These are phyloP conservation scores for Sigmodon hispidus DNA, from an alignment of 2,113 vertebrate genomes.

Conservation along the genomic window DNA sequence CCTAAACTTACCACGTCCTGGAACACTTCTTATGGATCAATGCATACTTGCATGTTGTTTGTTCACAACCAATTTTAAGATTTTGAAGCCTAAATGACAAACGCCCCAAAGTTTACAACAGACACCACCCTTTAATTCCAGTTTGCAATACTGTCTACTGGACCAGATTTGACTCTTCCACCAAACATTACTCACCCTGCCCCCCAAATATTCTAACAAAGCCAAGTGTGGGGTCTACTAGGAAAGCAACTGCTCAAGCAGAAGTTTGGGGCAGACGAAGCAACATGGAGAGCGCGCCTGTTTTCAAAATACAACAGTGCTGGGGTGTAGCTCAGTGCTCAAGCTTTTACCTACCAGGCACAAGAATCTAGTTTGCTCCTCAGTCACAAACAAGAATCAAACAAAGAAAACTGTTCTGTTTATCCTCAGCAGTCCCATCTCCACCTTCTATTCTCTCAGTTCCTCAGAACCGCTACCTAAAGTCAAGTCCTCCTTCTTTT, in stretches of 20 bases:
- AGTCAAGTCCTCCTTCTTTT: not conserved
- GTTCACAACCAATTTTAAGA: not conserved
- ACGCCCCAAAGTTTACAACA: not conserved
- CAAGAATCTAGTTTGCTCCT: not conserved
- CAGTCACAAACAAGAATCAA: not conserved
- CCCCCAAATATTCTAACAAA: not conserved
- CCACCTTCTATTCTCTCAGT: not conserved
- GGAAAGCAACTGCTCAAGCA: not conserved
- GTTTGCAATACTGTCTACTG: not conserved
- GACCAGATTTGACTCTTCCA: not conserved
- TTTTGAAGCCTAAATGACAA: not conserved
- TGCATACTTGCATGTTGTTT: not conserved
- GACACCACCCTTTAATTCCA: not conserved
- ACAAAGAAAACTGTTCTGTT: not conserved
- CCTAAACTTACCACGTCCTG: not conserved
- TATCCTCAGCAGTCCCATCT: not conserved
- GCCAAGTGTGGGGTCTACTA: not conserved
- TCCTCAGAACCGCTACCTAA: not conserved
- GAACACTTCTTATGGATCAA: not conserved
- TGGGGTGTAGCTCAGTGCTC: not conserved
- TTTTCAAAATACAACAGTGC: not conserved
- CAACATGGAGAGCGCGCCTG: not conserved
- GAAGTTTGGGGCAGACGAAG: not conserved
- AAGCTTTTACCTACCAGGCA: not conserved
- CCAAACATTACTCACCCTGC: not conserved